Percentiles rank a stretch among this genome's conserved stretches.
Evolutionary conservation across 2,888 invertebrate species (phyloP).

Genomic region (Drosophila anceps): DNA sequence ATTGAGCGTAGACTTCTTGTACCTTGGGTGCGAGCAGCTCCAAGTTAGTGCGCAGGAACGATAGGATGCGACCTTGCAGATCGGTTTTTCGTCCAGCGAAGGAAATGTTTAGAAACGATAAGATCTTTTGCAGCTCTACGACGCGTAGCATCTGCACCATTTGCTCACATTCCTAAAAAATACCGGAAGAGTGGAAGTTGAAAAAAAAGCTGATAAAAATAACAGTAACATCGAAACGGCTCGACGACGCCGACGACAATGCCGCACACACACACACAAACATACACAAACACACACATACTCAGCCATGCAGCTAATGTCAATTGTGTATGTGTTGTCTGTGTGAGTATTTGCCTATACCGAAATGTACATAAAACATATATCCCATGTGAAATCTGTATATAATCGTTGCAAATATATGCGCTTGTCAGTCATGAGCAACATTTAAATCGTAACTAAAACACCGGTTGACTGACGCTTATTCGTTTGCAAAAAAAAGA

Average conservation of each 20-base stretch:
- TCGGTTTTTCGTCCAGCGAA: conserved; percentile 93
- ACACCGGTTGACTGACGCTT: conserved; percentile 11
- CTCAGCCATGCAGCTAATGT: conserved; percentile 21
- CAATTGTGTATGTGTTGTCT: conserved; percentile 53
- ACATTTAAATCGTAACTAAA: not conserved
- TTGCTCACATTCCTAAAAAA: conserved; percentile 84
- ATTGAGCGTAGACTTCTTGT: conserved; percentile 86
- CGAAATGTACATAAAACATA: conserved; percentile 40
- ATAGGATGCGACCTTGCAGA: conserved; percentile 90
- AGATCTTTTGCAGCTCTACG: conserved; percentile 93
- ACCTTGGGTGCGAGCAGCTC: conserved; percentile 87
- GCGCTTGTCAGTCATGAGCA: not conserved
- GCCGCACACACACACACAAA: conserved; percentile 23
- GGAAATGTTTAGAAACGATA: conserved; percentile 92
- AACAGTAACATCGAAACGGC: conserved; percentile 34
- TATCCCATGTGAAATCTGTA: conserved; percentile 19
- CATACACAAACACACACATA: conserved; percentile 14
- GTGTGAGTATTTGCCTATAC: conserved; percentile 28
- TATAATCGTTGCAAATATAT: conserved; percentile 4
- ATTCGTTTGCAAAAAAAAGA: conserved; percentile 15
- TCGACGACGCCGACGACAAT: conserved; percentile 9
- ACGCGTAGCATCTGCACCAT: conserved; percentile 89
- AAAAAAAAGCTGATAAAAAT: conserved; percentile 12
- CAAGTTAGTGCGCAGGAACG: conserved; percentile 89
- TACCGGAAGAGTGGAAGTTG: not conserved